These are phyloP conservation scores for Apamea monoglypha DNA, from an alignment of 2,888 invertebrate species.

Conservation along the genomic window DNA sequence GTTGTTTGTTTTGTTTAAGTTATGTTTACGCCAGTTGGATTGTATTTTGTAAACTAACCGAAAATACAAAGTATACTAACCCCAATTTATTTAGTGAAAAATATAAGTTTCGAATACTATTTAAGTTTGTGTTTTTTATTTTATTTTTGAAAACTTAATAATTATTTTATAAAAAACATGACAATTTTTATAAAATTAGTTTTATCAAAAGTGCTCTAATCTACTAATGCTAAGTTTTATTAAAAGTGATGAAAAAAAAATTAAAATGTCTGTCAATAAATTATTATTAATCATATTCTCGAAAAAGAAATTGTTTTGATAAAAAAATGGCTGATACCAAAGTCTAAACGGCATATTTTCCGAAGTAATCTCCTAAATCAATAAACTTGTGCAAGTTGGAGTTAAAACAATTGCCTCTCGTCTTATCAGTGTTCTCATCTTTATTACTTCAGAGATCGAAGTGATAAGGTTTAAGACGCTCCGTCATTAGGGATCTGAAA, in stretches of 20 bases:
- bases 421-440: constrained; percentile 63
- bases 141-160: background rate
- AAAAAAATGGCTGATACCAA: background rate
- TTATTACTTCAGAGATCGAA: constrained; percentile 65
- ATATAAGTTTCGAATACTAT: constrained; percentile 7
- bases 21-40: constrained; percentile 45
- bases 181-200: background rate
- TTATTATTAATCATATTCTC: background rate
- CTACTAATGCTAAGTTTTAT: too few relatives aligned
- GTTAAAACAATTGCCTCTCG: constrained; percentile 63
- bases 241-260: background rate
- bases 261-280: background rate
- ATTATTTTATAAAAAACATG: background rate
- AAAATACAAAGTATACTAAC: constrained; percentile 13
- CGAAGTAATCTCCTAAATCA: constrained; percentile 47
- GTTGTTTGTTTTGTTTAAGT: constrained; percentile 64
- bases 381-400: constrained; percentile 54
- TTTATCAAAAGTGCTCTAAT: background rate
- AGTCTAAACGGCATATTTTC: constrained; percentile 11
- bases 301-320: background rate
- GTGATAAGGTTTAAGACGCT: constrained; percentile 60
- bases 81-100: background rate
- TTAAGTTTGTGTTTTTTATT: background rate
- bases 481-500: constrained; percentile 62
- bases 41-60: constrained; percentile 32